phyloP scores from a whole-genome alignment of 2,113 vertebrate genomes.

The Anarhynchus alexandrinus region DNA sequence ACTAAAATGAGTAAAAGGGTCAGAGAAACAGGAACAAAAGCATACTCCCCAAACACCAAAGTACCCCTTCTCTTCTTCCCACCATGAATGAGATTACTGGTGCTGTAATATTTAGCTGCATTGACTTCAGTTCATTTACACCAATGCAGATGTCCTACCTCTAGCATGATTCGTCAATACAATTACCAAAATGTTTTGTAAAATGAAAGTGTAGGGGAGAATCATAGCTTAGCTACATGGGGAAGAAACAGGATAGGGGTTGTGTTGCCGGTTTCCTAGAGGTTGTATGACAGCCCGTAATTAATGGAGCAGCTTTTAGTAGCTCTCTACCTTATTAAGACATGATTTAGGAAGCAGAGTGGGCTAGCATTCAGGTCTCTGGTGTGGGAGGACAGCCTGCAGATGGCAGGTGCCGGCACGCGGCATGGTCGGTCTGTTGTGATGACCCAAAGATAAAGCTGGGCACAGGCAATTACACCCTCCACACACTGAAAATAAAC shows the following conservation, averaged over 20 bases:
- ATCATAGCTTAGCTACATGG: not conserved
- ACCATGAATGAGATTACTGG: not conserved
- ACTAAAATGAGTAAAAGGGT: not conserved
- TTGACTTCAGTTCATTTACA: not conserved
- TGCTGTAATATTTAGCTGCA: not conserved
- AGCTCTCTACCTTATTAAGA: not conserved
- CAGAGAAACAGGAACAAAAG: not conserved
- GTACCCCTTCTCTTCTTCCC: not conserved
- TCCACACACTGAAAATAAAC: conserved; percentile 3
- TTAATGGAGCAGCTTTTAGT: not conserved
- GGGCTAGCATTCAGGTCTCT: not conserved
- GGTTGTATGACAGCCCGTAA: not conserved
- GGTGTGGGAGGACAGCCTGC: conserved; percentile 25
- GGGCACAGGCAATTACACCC: conserved; percentile 19
- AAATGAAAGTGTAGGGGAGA: not conserved
- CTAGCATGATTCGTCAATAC: not conserved
- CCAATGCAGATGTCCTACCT: not conserved
- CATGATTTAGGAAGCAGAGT: not conserved
- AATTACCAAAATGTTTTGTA: not conserved
- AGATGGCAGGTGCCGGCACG: not conserved
- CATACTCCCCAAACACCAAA: not conserved
- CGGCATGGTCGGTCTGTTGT: rapidly evolving
- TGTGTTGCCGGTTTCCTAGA: not conserved
- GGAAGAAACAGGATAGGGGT: not conserved
- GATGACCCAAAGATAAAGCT: conserved; percentile 37